Evolutionary conservation across 2,113 vertebrate genomes (phyloP), one percentile per base, ranked within the genome.

Genomic region (Ochotona curzoniae): DNA sequence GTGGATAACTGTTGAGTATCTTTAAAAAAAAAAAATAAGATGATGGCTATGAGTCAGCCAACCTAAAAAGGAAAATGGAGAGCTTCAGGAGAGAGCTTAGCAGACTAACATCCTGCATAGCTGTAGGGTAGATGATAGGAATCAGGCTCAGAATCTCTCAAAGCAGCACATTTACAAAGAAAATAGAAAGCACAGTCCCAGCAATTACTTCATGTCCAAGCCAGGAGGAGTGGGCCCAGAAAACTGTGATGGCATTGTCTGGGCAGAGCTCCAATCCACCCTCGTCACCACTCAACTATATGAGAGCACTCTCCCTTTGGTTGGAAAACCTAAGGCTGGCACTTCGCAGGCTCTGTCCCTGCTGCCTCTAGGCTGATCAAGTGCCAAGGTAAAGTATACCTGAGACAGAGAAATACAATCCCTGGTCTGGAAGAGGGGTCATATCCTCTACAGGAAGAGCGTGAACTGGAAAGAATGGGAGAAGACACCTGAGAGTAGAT

Each of bases 401-500:
- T 35, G 69, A 10, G 32, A 60, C 30, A 73, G 38, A 79, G 67
- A 79, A n/a, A 83, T 0, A 17, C 2, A 12, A 5, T 25, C 3
- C 18, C 30, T 18, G n/a, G 38, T 73, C 26, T 6, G 17, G 49
- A 30, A 71, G n/a, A 28, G 70, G 25, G 0, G 13, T n/a, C 26
- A 28, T 67, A 17, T 10, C 17, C 1, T 12, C 0, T 13, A 30
- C 47, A 66, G 28, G 69, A 73, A 23, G 5, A 71, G 11, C 1
- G 28, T 9, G 9, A 5, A 49, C 20, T 10, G 28, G 64, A 0
- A 1, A 67, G 38, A 76, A 54, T 47, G 13, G 8, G 10, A 18
- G n/a, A 57, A 44, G n/a, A 38, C 0, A 0, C 0, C 1, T 54
- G 18, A n/a, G 28, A 64, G 15, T 28, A 23, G 2, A 25, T 78